Conservation (phyloP, 1,140 invertebrate species). For the Zaprionus ornatus region DNA sequence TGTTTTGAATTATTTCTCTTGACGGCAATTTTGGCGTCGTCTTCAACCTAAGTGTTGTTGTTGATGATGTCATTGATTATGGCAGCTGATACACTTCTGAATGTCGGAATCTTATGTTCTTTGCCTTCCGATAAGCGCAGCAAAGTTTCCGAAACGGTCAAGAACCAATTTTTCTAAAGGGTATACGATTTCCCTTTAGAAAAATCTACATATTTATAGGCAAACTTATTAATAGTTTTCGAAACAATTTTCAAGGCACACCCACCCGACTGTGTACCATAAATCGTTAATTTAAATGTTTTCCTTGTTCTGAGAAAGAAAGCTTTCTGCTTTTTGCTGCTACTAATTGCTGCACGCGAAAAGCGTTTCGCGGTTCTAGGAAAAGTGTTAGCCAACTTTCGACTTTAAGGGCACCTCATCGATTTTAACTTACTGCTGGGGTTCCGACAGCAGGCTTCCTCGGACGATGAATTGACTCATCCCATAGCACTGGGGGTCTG, state of each 20-base stretch:
- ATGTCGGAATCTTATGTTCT: slow-evolving; percentile 7
- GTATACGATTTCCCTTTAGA: too few relatives aligned
- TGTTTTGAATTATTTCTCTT: slow-evolving; percentile 32
- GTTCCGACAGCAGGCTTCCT: slow-evolving; percentile 35
- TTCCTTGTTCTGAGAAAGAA: not conserved
- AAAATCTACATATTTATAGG: not conserved
- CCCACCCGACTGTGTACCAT: slow-evolving; percentile 20
- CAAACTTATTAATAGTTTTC: slow-evolving; percentile 11
- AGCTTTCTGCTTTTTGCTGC: not conserved
- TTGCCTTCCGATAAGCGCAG: not conserved
- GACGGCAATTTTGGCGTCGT: slow-evolving; percentile 43
- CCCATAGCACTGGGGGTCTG: slow-evolving; percentile 26
- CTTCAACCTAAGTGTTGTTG: slow-evolving; percentile 54
- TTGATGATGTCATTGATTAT: slow-evolving; percentile 66
- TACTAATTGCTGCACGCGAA: slow-evolving; percentile 49
- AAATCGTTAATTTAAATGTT: slow-evolving; percentile 27
- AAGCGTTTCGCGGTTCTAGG: slow-evolving; percentile 1
- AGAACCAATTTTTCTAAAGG: not conserved
- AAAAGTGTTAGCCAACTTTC: not conserved
- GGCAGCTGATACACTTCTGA: not conserved
- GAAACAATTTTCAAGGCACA: not conserved
- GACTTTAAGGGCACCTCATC: slow-evolving; percentile 27
- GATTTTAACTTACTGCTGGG: slow-evolving; percentile 69
- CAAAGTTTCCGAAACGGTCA: not conserved
- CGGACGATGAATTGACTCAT: slow-evolving; percentile 42